Conservation (phyloP, 1,140 invertebrate species). For the Pectinophora gossypiella region DNA sequence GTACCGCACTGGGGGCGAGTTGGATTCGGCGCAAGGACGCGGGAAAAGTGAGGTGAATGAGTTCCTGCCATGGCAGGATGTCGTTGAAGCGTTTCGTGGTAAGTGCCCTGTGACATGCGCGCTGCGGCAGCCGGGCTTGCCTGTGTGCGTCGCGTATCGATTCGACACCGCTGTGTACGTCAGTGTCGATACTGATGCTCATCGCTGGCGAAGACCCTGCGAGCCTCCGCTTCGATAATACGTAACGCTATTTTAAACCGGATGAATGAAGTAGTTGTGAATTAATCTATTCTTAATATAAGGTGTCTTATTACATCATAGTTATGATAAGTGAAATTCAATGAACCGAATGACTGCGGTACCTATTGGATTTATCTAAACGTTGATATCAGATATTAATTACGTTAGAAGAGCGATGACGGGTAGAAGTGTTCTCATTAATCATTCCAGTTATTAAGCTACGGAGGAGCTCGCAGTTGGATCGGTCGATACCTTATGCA, state of each 20-base stretch:
- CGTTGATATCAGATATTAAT: too few species aligned
- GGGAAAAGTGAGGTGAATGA: slow-evolving; percentile 22
- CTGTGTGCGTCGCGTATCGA: slow-evolving; percentile 66
- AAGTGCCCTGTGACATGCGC: slow-evolving; percentile 51
- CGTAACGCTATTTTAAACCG: slow-evolving; percentile 45
- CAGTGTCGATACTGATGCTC: slow-evolving; percentile 25
- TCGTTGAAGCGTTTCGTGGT: slow-evolving; percentile 39
- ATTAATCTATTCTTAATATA: too few species aligned
- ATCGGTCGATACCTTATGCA: too few species aligned
- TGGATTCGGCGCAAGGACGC: slow-evolving; percentile 34
- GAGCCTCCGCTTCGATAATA: slow-evolving; percentile 10
- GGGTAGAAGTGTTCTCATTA: background rate
- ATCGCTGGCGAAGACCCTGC: background rate
- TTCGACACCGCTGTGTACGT: slow-evolving; percentile 56
- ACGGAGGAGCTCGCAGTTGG: too few species aligned
- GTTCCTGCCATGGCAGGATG: slow-evolving; percentile 31
- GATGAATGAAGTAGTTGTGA: slow-evolving; percentile 38
- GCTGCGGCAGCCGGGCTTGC: slow-evolving; percentile 16
- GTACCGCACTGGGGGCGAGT: slow-evolving; percentile 30
- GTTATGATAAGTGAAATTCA: too few species aligned
- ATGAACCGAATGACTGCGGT: too few species aligned
- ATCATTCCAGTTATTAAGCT: background rate
- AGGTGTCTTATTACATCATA: too few species aligned
- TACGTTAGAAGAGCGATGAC: background rate
- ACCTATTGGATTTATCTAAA: too few species aligned